These are phyloP conservation scores for Odontamblyopus rebecca DNA, from an alignment of 2,797 vertebrate species.

Conservation along the genomic window DNA sequence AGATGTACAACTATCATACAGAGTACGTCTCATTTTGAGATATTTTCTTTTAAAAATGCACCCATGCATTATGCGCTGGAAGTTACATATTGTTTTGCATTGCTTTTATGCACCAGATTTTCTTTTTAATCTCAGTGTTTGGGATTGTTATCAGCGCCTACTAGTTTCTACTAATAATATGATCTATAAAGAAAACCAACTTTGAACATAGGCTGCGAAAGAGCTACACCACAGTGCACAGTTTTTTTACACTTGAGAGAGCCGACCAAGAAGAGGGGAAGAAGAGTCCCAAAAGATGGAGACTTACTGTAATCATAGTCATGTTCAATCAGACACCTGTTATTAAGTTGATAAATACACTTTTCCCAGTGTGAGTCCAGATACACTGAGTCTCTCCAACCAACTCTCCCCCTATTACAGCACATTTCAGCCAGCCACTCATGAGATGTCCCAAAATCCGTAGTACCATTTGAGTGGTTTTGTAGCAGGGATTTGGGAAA, in stretches of 20 bases:
- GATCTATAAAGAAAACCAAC: background rate
- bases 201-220: conserved; percentile 31
- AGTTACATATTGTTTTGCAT: background rate
- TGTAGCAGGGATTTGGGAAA: conserved; percentile 40
- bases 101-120: background rate
- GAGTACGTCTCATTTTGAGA: background rate
- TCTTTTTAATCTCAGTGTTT: background rate
- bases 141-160: background rate
- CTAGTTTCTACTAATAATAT: background rate
- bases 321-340: conserved; percentile 84
- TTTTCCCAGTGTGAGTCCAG: conserved; percentile 80
- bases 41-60: background rate
- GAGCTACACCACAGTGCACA: conserved; percentile 37
- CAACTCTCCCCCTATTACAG: conserved; percentile 75
- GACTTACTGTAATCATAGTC: conserved; percentile 82
- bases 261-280: conserved; percentile 52
- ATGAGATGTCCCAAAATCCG: conserved; percentile 69
- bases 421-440: conserved; percentile 75
- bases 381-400: conserved; percentile 74
- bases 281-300: conserved; percentile 53
- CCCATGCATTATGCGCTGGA: too few relatives aligned
- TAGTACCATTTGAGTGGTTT: conserved; percentile 62
- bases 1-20: too few relatives aligned
- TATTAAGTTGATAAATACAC: conserved; percentile 86
- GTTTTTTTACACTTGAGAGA: conserved; percentile 38